Evolutionary conservation across 2,888 invertebrate species (phyloP), one percentile per base, ranked within the genome.

Genomic region (Aproaerema taeniolella): DNA sequence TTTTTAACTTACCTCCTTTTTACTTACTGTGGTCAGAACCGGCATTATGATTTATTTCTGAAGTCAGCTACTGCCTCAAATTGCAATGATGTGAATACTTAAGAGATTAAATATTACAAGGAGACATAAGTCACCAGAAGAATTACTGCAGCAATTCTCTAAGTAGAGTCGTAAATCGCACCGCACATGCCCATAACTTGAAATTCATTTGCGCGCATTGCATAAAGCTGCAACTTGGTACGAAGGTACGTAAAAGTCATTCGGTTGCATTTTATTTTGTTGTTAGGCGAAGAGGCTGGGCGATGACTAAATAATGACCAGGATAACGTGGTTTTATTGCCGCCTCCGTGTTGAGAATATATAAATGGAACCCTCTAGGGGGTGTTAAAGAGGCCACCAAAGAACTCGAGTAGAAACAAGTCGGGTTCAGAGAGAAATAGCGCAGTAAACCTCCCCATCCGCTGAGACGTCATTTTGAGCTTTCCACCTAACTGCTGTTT

Each of bases 231-330:
- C 70, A 70, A 53, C 52, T 55, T 53, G 55, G 52, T 29, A 17
- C 33, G 13, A 13, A 38, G 55, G 52, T 29, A 17, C 33, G 13
- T 16, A 38, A 26, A 16, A 71, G 72, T 73, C 70, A 71, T 80
- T 71, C 61, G 55, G 69, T 58, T 82, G 82, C 81, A 82, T 80
- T 83, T 83, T 80, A 82, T 78, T 71, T 73, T 61, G 67, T 45
- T 53, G 52, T 58, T 58, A 62, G 67, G 53, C 58, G 58, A 58
- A 56, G 64, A 70, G 72, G 69, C 69, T 66, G 60, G 72, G 77
- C 73, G 83, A 85, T 86, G 85, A 85, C 86, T 86, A 83, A 86
- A 82, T 85, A 85, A 86, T 85, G 85, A 85, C 82, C 68, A 64
- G 82, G 76, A 81, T 86, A 85, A 86, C 85, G 78, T 85, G 76